Evolutionary conservation across 1,140 invertebrate species (phyloP).

Genomic region (Brachionus angularis): DNA sequence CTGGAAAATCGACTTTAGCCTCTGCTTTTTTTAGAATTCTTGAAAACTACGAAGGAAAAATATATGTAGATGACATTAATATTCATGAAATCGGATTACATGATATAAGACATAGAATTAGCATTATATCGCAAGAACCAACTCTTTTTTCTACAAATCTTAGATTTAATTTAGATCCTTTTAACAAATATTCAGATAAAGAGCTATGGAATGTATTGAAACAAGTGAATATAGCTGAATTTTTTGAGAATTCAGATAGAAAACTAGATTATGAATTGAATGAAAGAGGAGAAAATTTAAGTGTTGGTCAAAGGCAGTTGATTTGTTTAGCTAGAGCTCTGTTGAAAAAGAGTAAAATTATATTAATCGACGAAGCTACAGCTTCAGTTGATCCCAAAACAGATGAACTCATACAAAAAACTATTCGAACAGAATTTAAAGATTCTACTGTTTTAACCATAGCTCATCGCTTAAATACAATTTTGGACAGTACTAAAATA

Average conservation of each 20-base stretch:
- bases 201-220: slow-evolving; percentile 65
- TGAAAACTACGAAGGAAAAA: slow-evolving; percentile 58
- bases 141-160: slow-evolving; percentile 79
- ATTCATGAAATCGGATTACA: slow-evolving; percentile 66
- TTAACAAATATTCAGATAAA: slow-evolving; percentile 68
- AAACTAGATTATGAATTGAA: slow-evolving; percentile 7
- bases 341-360: slow-evolving; percentile 66
- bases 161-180: slow-evolving; percentile 63
- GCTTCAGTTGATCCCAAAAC: slow-evolving; percentile 59
- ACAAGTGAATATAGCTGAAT: slow-evolving; percentile 49
- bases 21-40: slow-evolving; percentile 61
- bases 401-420: slow-evolving; percentile 58
- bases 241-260: slow-evolving; percentile 50
- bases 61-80: slow-evolving; percentile 68
- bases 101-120: slow-evolving; percentile 68
- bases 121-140: slow-evolving; percentile 85
- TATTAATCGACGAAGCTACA: slow-evolving; percentile 67
- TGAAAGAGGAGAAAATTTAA: slow-evolving; percentile 44
- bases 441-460: slow-evolving; percentile 59
- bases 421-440: slow-evolving; percentile 54
- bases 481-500: slow-evolving; percentile 60
- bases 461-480: slow-evolving; percentile 59
- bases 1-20: slow-evolving; percentile 79
- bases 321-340: slow-evolving; percentile 63
- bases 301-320: slow-evolving; percentile 62